A percentile compares a stretch with the other conserved stretches of the same genome.
Evolutionary conservation across 2,888 invertebrate species (phyloP).

Genomic region (Plebejus melissa): DNA sequence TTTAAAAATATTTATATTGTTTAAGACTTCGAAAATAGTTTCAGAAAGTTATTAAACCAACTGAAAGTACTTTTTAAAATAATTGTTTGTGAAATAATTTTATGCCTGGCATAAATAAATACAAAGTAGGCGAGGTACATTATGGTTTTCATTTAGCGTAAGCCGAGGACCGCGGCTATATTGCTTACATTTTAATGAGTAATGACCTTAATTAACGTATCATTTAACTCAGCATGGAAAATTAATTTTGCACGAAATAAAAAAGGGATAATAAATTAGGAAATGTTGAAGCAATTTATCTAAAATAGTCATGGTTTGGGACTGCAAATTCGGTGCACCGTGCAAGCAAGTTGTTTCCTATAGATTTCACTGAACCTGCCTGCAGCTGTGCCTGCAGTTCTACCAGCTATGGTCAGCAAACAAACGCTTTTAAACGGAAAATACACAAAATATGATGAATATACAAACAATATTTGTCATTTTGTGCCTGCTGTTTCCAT

Average conservation of each 20-base stretch:
- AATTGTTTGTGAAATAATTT: constrained; percentile 2
- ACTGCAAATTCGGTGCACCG: too few species aligned
- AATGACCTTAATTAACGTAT: neutral
- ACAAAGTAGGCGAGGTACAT: neutral
- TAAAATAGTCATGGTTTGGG: neutral
- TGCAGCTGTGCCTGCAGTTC: too few species aligned
- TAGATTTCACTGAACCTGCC: too few species aligned
- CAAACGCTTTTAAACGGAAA: too few species aligned
- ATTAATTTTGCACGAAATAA: neutral
- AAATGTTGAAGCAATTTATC: neutral
- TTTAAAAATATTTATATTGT: neutral
- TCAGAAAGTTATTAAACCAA: neutral
- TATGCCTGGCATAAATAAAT: neutral
- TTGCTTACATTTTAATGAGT: constrained; percentile 3
- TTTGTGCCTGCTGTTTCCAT: too few species aligned
- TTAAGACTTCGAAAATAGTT: neutral
- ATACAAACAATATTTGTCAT: too few species aligned
- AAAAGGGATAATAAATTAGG: neutral
- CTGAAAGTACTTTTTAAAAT: neutral
- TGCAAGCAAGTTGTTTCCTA: too few species aligned
- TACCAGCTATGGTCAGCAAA: too few species aligned
- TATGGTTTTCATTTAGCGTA: constrained; percentile 8
- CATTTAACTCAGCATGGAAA: neutral
- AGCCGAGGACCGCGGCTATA: neutral
- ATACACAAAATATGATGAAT: too few species aligned